Base-by-base conservation (phyloP, 2,113 vertebrate species). In the Mirza zaza region DNA sequence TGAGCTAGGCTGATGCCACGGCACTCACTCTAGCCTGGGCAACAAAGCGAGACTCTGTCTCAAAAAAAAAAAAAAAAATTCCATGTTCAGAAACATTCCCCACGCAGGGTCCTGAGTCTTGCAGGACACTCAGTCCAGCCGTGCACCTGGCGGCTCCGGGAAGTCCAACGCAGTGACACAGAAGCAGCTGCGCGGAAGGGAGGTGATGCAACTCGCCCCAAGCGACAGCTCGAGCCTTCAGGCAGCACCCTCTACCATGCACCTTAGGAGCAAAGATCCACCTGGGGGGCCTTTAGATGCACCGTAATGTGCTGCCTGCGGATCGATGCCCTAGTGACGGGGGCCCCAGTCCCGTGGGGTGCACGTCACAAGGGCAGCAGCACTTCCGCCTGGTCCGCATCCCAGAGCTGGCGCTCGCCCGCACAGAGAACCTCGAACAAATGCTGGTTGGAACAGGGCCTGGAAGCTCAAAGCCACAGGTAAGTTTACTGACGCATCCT, bases 361-460 rank as follows among this genome's bases (percentile, higher is more conserved):
- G 7, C 36, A 21, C 15, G 0, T 9, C 25, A 2, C 1, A 0
- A 4, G 42, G 42, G 10, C 63, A 42, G n/a, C 34, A 13, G 3
- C 32, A 18, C 42, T 0, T 52, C 57, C 1, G 2, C 6, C 32
- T 5, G 0, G 36, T 6, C 80, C 0, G 0, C 34, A 7, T 5
- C 81, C 45, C 57, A 65, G 13, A 42, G 48, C n/a, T 34, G 7
- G 2, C 15, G 2, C 29, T 59, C 34, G 8, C 45, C 63, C 1
- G 17, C 34, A 7, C 48, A 6, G 80, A 21, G 20, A 39, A 5
- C 11, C 13, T 17, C 34, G 11, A 6, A 1, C 6, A 0, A 59
- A 63, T 0, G 5, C 71, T 36, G 21, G 11, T 4, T 17, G 32
- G 8, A 23, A 23, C 5, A 2, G 0, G 2, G 14, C 18, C 80